Base-by-base conservation (phyloP, 2,797 vertebrate genomes). In the Tenualosa ilisha region DNA sequence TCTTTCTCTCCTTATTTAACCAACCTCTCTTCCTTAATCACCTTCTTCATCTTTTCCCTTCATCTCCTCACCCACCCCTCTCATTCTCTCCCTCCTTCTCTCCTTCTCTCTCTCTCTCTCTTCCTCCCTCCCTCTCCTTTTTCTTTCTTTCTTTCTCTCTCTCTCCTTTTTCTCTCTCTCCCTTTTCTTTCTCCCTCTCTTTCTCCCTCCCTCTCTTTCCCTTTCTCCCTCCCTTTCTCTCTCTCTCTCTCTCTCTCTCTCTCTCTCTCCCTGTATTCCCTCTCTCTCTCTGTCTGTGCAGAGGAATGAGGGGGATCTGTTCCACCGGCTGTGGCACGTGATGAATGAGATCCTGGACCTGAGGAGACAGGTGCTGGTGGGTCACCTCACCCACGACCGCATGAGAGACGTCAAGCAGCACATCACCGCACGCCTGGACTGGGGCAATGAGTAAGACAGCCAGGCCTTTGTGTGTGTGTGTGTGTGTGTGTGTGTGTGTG, bases 321-420 rank as follows among this genome's bases (percentile, higher is more conserved):
- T 99, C 91, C 98, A 99, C 91, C 96, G 97, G 17, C 96, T 99
- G 86, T 98, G 98, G 97, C 98, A 99, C 20, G 98, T 99, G 92
- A 99, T 99, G 98, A 99, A 99, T 85, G 98, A 99, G 92, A 98
- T 99, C 87, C 91, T 99, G 84, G 98, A 99, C 92, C 95, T 99
- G 88, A 92, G 98, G 65, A 93, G 97, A 91, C 98, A 99, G 93
- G 97, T 99, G 63, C 95, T 99, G 15, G 97, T 99, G 31, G 98
- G 98, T 82, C 97, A 99, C 63, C 97, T 99, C 83, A 99, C 98
- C 84, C 97, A 98, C 0, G 98, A 99, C 90, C 96, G 97, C 43
- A 98, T 99, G 97, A 97, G 96, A 86, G 98, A 99, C 9, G 97
- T 99, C 89, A 99, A 99, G 88, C 95, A 98, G 85, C 98, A 99